Percentiles rank a stretch among this genome's conserved stretches.
Evolutionary conservation across 2,113 vertebrate species (phyloP).

Genomic region (Lepus timidus): DNA sequence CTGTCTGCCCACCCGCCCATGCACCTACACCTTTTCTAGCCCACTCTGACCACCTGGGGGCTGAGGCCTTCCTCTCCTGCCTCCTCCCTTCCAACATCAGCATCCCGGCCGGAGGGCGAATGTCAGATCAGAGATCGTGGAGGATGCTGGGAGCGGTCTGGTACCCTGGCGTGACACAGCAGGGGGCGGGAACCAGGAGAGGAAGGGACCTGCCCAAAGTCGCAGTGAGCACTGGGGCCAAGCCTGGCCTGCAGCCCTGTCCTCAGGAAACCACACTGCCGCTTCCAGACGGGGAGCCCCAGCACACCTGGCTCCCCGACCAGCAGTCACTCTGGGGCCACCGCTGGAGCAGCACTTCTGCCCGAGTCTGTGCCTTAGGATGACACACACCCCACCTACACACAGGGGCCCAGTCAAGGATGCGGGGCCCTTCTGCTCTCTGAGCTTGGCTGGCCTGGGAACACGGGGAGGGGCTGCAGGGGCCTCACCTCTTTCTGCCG

Average conservation of each 20-base stretch:
- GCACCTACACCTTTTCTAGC: conserved; percentile 29
- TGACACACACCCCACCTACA: not conserved
- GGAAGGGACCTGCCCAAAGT: not conserved
- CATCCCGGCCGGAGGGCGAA: not conserved
- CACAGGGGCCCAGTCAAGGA: not conserved
- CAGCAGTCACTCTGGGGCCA: conserved; percentile 67
- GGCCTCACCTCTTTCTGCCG: conserved; percentile 74
- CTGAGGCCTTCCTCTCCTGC: conserved; percentile 48
- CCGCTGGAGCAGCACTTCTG: conserved; percentile 18
- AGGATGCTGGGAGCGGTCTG: not conserved
- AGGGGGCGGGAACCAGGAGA: not conserved
- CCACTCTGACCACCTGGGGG: not conserved
- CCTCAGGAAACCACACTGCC: conserved; percentile 57
- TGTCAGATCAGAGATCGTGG: not conserved
- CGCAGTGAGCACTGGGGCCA: not conserved
- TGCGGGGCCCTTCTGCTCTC: not conserved
- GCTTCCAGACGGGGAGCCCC: conserved; percentile 4
- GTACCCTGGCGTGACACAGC: not conserved
- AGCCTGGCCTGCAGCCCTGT: not conserved
- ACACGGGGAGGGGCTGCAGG: conserved; percentile 39
- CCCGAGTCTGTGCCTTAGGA: conserved; percentile 65
- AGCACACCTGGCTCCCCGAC: conserved; percentile 62
- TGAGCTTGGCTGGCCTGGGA: not conserved
- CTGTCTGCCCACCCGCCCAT: not conserved
- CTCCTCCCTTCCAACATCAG: conserved; percentile 73